Percentiles rank a stretch among this genome's conserved stretches.
These are phyloP conservation scores for Pyralis farinalis DNA, from an alignment of 2,888 invertebrate species.

Conservation along the genomic window DNA sequence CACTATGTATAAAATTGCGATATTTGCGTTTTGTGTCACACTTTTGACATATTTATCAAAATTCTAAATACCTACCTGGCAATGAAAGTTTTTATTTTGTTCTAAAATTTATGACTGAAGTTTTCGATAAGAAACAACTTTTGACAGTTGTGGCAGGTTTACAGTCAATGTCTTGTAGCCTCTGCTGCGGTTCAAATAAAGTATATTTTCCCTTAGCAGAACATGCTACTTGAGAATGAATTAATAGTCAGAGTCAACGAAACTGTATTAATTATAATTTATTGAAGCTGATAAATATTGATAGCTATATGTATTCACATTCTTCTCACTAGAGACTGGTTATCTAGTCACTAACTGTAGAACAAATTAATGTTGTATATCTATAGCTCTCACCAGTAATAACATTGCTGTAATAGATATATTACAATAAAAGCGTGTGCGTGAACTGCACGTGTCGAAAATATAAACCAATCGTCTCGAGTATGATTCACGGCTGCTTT, in stretches of 20 bases:
- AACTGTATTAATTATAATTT: background rate
- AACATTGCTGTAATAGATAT: constrained; percentile 6
- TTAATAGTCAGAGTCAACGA: background rate
- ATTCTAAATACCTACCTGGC: background rate
- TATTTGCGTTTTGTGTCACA: too few species aligned
- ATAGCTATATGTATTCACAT: background rate
- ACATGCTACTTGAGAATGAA: background rate
- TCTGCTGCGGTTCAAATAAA: background rate
- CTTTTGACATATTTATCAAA: background rate
- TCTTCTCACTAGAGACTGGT: constrained; percentile 3
- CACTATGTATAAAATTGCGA: too few species aligned
- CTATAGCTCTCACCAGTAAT: constrained; percentile 5
- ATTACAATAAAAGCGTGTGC: constrained; percentile 14
- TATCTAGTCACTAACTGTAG: constrained; percentile 1
- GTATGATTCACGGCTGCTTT: constrained; percentile 12
- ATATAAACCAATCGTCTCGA: constrained; percentile 4
- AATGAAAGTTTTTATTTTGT: background rate
- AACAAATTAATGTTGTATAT: constrained; percentile 3
- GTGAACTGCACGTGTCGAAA: constrained; percentile 14
- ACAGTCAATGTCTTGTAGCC: background rate
- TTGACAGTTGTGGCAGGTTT: background rate
- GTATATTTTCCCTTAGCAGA: too few species aligned
- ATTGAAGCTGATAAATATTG: constrained; percentile 3
- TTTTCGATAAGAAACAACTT: constrained; percentile 1
- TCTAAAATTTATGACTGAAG: constrained; percentile 3